Evolutionary conservation across 2,888 invertebrate genomes (phyloP).

Genomic region (Acronicta aceris): DNA sequence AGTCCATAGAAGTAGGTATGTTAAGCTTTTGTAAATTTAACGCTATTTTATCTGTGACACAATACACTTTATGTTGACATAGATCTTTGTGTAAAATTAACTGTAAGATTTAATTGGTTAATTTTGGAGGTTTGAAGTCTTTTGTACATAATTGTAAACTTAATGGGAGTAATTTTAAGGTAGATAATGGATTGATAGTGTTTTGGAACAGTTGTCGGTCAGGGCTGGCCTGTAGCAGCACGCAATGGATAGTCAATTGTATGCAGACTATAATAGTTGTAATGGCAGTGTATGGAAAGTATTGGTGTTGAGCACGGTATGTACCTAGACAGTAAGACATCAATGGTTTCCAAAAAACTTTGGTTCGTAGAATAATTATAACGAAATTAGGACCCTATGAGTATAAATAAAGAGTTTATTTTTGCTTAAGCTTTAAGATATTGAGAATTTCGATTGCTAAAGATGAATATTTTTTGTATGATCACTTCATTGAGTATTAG

Average conservation of each 20-base stretch:
- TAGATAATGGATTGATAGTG: constrained; percentile 66
- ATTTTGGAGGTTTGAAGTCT: constrained; percentile 53
- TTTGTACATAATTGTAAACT: constrained; percentile 77
- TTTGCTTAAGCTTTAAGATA: constrained; percentile 88
- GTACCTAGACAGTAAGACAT: constrained; percentile 75
- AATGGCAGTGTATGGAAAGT: constrained; percentile 62
- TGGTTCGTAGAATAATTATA: constrained; percentile 65
- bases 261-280: constrained; percentile 45
- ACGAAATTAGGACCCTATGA: constrained; percentile 72
- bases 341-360: constrained; percentile 64
- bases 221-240: constrained; percentile 50
- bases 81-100: constrained; percentile 61
- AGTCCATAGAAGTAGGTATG: constrained; percentile 79
- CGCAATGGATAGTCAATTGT: constrained; percentile 51
- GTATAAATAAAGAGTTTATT: constrained; percentile 84
- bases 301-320: constrained; percentile 83
- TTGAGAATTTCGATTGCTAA: constrained; percentile 82
- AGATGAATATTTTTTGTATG: constrained; percentile 86
- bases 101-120: constrained; percentile 57
- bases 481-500: constrained; percentile 79
- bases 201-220: constrained; percentile 50
- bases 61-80: constrained; percentile 58
- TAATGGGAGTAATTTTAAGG: constrained; percentile 62
- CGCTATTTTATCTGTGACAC: constrained; percentile 50
- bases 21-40: constrained; percentile 80